phyloP scores from a whole-genome alignment of 2,888 invertebrate species.

The Pogonocherus hispidulus region DNA sequence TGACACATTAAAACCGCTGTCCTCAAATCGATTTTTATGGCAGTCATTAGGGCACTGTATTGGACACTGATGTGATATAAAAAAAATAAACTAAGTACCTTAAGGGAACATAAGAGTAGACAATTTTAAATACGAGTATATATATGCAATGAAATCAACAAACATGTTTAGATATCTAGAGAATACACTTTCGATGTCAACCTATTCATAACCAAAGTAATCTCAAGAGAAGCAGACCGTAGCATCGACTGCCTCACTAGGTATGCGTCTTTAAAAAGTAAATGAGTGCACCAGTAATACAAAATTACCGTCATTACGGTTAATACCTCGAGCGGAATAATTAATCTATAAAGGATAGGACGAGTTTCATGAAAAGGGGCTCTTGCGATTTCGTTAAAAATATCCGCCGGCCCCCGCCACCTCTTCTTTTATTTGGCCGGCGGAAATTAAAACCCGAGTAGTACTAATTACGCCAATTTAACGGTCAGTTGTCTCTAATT shows the following conservation, averaged over 20 bases:
- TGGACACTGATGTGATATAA: no score
- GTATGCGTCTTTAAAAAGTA: no score
- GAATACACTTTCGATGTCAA: no score
- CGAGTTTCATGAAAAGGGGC: neutral
- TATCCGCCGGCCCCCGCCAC: neutral
- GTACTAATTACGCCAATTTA: slow-evolving; percentile 26
- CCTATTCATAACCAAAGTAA: no score
- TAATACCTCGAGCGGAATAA: slow-evolving; percentile 22
- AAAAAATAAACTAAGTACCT: no score
- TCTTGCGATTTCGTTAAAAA: slow-evolving; percentile 17
- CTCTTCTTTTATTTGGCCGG: slow-evolving; percentile 11
- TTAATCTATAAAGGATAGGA: slow-evolving; percentile 13
- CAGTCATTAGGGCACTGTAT: no score
- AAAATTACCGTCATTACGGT: slow-evolving; percentile 15
- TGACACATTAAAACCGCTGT: slow-evolving; percentile 9
- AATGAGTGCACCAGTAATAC: neutral
- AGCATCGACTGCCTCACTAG: no score
- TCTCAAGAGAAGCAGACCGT: no score
- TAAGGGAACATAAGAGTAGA: no score
- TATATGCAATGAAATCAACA: no score
- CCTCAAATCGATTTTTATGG: neutral
- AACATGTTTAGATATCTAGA: no score
- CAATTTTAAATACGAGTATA: no score
- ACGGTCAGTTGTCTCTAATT: slow-evolving; percentile 25
- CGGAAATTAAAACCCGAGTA: slow-evolving; percentile 19